Conservation (phyloP, 1,140 invertebrate genomes). For the Drosophila miranda region DNA sequence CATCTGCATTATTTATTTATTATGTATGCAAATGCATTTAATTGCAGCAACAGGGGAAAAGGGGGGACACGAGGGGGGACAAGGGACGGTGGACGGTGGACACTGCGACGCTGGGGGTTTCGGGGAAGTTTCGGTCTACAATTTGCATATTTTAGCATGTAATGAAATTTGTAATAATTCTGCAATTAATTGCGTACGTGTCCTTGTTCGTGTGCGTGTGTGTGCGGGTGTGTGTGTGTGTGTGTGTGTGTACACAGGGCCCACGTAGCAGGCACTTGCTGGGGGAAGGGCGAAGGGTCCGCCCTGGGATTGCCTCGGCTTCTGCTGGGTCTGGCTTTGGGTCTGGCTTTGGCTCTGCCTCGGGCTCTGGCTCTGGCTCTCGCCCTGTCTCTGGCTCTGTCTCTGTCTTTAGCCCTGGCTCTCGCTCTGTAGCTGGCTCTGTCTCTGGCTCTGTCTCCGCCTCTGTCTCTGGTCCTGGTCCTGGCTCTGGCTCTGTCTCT, state of each 20-base stretch:
- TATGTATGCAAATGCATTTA: conserved; percentile 80
- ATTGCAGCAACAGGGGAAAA: conserved; percentile 47
- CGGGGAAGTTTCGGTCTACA: conserved; percentile 47
- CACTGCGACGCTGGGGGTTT: conserved; percentile 1
- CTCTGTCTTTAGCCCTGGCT: too few relatives aligned
- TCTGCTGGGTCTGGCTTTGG: background rate
- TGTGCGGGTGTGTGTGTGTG: conserved; percentile 41
- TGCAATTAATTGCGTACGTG: conserved; percentile 80
- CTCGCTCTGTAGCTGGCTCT: too few relatives aligned
- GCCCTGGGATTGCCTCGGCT: too few relatives aligned
- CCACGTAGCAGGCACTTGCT: conserved; percentile 28
- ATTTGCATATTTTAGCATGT: conserved; percentile 81
- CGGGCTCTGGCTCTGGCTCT: too few relatives aligned
- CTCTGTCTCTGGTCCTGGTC: too few relatives aligned
- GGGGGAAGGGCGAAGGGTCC: background rate
- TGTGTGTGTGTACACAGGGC: conserved; percentile 23
- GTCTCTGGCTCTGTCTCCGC: too few relatives aligned
- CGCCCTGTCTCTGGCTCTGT: too few relatives aligned
- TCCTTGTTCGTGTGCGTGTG: conserved; percentile 64
- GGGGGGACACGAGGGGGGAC: conserved; percentile 1
- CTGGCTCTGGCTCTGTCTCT: too few relatives aligned
- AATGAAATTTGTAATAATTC: conserved; percentile 81
- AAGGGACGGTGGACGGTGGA: conserved; percentile 5
- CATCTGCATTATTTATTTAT: conserved; percentile 79
- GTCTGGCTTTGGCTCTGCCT: conserved; percentile 7